Conservation (phyloP, 2,888 invertebrate species). For the Apotomis turbidana region DNA sequence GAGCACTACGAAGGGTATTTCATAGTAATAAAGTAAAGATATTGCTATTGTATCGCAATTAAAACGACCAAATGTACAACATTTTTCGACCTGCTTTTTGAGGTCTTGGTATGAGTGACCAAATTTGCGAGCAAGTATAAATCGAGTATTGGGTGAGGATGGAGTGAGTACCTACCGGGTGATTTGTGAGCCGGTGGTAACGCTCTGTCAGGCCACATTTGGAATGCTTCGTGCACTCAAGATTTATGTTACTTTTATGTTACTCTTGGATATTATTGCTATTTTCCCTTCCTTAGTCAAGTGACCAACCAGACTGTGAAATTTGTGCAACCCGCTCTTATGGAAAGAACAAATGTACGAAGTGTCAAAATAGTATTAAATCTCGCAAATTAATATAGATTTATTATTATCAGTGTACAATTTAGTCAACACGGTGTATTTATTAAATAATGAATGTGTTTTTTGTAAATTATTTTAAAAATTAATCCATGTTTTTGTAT, state of each 20-base stretch:
- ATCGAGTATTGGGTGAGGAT: slow-evolving; percentile 15
- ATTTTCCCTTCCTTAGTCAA: slow-evolving; percentile 20
- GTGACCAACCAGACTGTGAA: slow-evolving; percentile 33
- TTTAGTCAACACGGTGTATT: slow-evolving; percentile 76
- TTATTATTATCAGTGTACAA: slow-evolving; percentile 80
- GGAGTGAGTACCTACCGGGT: slow-evolving; percentile 11
- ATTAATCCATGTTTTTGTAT: slow-evolving; percentile 84
- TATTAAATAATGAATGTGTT: slow-evolving; percentile 78
- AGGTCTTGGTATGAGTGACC: slow-evolving; percentile 9
- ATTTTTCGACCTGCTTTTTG: slow-evolving; percentile 26
- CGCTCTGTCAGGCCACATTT: slow-evolving; percentile 11
- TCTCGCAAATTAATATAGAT: slow-evolving; percentile 48
- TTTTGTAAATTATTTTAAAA: slow-evolving; percentile 83
- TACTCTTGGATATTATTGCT: background rate
- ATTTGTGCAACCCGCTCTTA: slow-evolving; percentile 33
- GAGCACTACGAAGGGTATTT: slow-evolving; percentile 13
- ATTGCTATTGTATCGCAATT: slow-evolving; percentile 6
- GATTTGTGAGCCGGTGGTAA: slow-evolving; percentile 9
- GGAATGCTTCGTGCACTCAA: slow-evolving; percentile 19
- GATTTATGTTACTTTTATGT: slow-evolving; percentile 9
- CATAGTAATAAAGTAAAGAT: slow-evolving; percentile 17
- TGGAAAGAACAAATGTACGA: slow-evolving; percentile 42
- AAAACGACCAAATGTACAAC: slow-evolving; percentile 33
- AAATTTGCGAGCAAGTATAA: slow-evolving; percentile 12
- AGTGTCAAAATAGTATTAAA: slow-evolving; percentile 50